Evolutionary conservation across 2,113 vertebrate species (phyloP), one percentile per base, ranked within the genome.

Genomic region (Phainopepla nitens): DNA sequence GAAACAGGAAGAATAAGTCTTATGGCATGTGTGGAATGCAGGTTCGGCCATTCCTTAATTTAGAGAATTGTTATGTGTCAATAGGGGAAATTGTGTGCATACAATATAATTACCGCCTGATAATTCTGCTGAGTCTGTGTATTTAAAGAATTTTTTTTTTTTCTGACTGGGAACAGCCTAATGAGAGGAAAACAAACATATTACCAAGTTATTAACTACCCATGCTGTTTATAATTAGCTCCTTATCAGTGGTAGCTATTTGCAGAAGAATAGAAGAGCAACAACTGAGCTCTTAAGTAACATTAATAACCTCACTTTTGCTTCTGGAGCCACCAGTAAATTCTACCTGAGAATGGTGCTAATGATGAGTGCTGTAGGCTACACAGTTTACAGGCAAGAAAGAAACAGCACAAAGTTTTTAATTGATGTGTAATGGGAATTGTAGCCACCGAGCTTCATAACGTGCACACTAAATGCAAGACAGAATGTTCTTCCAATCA

Each of bases 181-280:
- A 97, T 95, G 96, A 97, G 94, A 97, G 86, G 89, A 97, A 97
- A 97, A 95, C 93, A 98, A 97, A 98, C 94, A 97, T 96, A 97
- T 95, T 95, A 96, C 86, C 58, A 81, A 95, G 94, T 96, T 97
- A 98, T 97, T 97, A 98, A 96, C 97, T 97, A 96, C 91, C 94
- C 95, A 93, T 95, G 93, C 81, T 96, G 83, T 96, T 97, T 96
- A 97, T 97, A 98, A 97, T 97, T 97, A 97, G 95, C 94, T 97
- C 94, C 94, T 97, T 97, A 97, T 97, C 94, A 94, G 94, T 93
- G 84, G 94, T 94, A 97, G 94, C 91, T 97, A 96, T 97, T 97
- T 97, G 94, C 92, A 96, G 96, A 96, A 95, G 90, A 94, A 71
- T 47, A 95, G 77, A 93, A 95, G 54, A 94, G 96, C 77, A 94